Base-by-base conservation (phyloP, 2,888 invertebrate genomes). In the Sminthurides aquaticus region DNA sequence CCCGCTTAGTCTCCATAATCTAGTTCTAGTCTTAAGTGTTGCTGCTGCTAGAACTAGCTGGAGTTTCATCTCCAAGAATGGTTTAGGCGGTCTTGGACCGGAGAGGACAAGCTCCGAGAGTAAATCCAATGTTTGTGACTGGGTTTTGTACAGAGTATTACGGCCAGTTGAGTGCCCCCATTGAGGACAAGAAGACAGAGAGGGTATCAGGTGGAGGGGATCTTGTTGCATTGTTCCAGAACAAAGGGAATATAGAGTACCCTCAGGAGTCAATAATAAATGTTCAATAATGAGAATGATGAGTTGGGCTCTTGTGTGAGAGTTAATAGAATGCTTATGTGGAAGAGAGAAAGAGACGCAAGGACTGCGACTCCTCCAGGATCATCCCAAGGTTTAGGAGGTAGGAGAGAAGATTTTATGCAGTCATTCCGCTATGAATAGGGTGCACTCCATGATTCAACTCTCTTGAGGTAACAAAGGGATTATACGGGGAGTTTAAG, bases 251-350 rank as follows among this genome's bases (percentile, higher is more conserved):
- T 52, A 52, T 52, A 22, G 52, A 52, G 52, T 52, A 52, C 52
- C 52, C 22, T 15, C 22, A 52, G 52, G 52, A 52, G 52, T 52
- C 52, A 52, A 52, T 52, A 52, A 52, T 52, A 52, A 52, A 52
- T 20, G 52, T 20, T 52, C 52, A 52, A 52, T 52, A 52, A 52
- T 52, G 52, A 52, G 52, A 52, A 52, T 52, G 52, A 52, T 52
- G 52, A 52, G 52, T 52, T 52, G 52, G 18, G 52, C 52, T 52
- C 15, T 52, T 15, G 20, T 52, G 5, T 15, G 20, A 52, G 11
- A 52, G 5, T 52, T 5, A 22, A 22, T 8, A 15, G 52, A 15
- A 34, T 34, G 15, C 43, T 34, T n/a, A n/a, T n/a, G n/a, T n/a
- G n/a, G n/a, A n/a, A n/a, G n/a, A n/a, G n/a, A n/a, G n/a, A n/a